These are phyloP conservation scores for Sinotaia quadrata DNA, from an alignment of 2,888 invertebrate species.

Conservation along the genomic window DNA sequence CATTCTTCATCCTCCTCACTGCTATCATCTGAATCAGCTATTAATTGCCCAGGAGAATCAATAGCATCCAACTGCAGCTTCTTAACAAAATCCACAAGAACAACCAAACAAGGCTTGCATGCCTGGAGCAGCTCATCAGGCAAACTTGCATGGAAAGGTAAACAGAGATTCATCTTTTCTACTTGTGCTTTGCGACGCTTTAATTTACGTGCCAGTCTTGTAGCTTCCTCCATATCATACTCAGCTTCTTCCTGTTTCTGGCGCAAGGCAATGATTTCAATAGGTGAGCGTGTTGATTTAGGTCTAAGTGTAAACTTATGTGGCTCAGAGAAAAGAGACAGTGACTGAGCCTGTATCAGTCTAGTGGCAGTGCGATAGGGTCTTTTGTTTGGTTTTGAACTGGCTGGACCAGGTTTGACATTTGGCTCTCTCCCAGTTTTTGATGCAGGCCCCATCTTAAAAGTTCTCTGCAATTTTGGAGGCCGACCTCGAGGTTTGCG, in stretches of 20 bases:
- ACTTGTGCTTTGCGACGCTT: conserved; percentile 18
- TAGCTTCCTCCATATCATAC: conserved; percentile 53
- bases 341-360: not conserved
- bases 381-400: conserved; percentile 12
- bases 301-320: conserved; percentile 52
- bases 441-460: conserved; percentile 23
- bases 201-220: conserved; percentile 45
- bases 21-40: conserved; percentile 12
- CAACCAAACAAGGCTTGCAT: conserved; percentile 48
- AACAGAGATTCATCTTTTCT: not conserved
- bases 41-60: conserved; percentile 22
- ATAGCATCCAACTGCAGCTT: conserved; percentile 45
- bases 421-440: conserved; percentile 18
- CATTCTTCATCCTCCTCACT: conserved; percentile 15
- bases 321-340: not conserved
- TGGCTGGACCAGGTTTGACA: conserved; percentile 16
- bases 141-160: too few relatives aligned
- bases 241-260: conserved; percentile 58
- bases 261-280: conserved; percentile 61
- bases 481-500: not conserved
- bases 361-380: too few relatives aligned
- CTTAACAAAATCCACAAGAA: conserved; percentile 59
- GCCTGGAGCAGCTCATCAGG: not conserved
- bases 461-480: not conserved
- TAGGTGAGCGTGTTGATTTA: conserved; percentile 60